Conservation (phyloP, 1,140 invertebrate genomes). For the Drosophila grimshawi region DNA sequence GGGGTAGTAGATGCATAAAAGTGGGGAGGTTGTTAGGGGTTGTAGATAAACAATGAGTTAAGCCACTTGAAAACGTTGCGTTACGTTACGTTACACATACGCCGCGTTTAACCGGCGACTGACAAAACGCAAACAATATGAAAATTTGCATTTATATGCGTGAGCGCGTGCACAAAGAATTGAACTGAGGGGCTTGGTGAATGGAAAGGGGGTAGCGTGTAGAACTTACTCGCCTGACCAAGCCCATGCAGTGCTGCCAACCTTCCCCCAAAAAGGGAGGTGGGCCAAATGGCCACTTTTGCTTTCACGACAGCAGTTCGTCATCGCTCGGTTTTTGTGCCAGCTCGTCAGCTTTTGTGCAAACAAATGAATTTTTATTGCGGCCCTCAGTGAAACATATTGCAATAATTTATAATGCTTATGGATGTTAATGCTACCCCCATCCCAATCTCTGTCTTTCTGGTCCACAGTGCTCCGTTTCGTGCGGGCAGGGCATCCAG, state of each 20-base stretch:
- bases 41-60: conserved; percentile 54
- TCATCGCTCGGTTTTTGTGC: conserved; percentile 28
- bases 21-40: not conserved
- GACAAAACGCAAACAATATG: conserved; percentile 60
- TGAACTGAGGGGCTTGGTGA: not conserved
- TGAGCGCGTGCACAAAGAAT: conserved; percentile 34
- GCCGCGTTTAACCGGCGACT: conserved; percentile 45
- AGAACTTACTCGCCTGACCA: conserved; percentile 14
- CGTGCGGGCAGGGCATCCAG: conserved; percentile 93
- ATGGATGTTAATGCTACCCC: conserved; percentile 12
- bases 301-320: conserved; percentile 51
- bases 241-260: not conserved
- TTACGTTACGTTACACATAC: conserved; percentile 55
- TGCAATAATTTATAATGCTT: conserved; percentile 78
- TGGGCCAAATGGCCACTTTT: conserved; percentile 10
- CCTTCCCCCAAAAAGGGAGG: too few species aligned
- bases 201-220: not conserved
- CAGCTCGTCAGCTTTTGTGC: conserved; percentile 51
- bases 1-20: conserved; percentile 6
- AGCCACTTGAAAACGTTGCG: conserved; percentile 10
- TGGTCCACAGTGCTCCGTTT: conserved; percentile 91
- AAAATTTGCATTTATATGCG: conserved; percentile 69
- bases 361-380: conserved; percentile 68
- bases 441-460: not conserved
- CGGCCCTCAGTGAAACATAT: conserved; percentile 57